Conservation (phyloP, 2,888 invertebrate genomes). For the Steinernema scapterisci region DNA sequence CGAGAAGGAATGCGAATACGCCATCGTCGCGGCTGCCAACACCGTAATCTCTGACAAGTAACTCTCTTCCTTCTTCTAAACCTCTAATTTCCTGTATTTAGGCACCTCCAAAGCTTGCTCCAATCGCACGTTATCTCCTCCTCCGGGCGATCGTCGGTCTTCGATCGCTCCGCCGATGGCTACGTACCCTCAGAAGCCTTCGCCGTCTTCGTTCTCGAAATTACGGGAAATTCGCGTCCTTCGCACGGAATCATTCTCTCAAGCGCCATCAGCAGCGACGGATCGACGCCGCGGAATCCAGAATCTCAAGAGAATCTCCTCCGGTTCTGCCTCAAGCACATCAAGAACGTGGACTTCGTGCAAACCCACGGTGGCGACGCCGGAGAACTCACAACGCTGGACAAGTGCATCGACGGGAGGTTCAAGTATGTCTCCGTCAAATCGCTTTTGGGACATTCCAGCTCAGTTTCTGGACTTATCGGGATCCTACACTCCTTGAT, state of each 20-base stretch:
- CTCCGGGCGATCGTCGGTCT: slow-evolving; percentile 58
- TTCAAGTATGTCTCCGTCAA: slow-evolving; percentile 22
- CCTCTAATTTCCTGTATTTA: background rate
- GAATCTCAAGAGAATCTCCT: slow-evolving; percentile 19
- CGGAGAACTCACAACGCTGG: background rate
- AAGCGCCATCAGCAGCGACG: slow-evolving; percentile 30
- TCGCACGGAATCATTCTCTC: slow-evolving; percentile 21
- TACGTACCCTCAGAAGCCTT: slow-evolving; percentile 67
- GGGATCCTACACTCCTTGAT: background rate
- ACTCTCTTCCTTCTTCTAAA: slow-evolving; percentile 42
- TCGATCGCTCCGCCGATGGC: slow-evolving; percentile 67
- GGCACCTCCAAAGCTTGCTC: slow-evolving; percentile 5
- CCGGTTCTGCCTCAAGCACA: background rate
- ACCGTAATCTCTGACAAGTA: slow-evolving; percentile 58
- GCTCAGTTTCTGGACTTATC: slow-evolving; percentile 5
- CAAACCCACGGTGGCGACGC: slow-evolving; percentile 15
- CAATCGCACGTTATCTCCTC: slow-evolving; percentile 11
- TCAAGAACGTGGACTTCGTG: slow-evolving; percentile 10
- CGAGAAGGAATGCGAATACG: slow-evolving; percentile 78
- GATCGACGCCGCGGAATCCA: slow-evolving; percentile 6
- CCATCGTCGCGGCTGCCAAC: slow-evolving; percentile 65
- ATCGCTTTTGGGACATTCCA: background rate
- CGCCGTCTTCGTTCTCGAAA: slow-evolving; percentile 56
- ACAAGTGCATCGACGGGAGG: slow-evolving; percentile 14
- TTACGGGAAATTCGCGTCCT: background rate